Base-by-base conservation (phyloP, 2,888 invertebrate species). In the Agriopis marginaria region DNA sequence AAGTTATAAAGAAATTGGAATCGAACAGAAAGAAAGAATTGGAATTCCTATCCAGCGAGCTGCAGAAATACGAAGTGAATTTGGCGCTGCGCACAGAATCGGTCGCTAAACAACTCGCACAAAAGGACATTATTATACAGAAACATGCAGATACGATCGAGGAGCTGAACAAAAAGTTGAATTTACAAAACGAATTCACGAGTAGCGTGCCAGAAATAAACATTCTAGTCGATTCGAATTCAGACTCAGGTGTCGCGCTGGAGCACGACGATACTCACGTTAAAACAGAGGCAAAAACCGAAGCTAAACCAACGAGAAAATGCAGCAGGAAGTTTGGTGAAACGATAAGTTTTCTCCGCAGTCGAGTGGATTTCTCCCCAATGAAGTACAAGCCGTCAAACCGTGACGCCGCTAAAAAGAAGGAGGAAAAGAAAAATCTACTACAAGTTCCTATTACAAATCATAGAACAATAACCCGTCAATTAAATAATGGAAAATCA, bases 21-120 rank as follows among this genome's bases (percentile, higher is more conserved):
- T 79, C 83, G 55, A 93, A 86, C 68, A 88, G 94, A 74, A 91
- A 91, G 78, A 90, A 86, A 71, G 94, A 94, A 86, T 84, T 94
- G 71, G 93, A 92, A 80, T 94, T 90, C 75, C 81, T 94, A 73
- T 91, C 93, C 6, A 85, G 82, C 59, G 94, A 94, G 86, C 84
- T 94, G 68, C 89, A 89, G 71, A 93, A 91, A 81, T 94, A 94
- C 78, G 94, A 94, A 88, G 77, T 88, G n/a, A 91, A 88, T 77
- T 86, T 94, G 79, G 87, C 90, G 10, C 76, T 89, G 72, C 87
- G 91, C 78, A 89, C 92, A 66, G 91, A 92, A 75, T 75, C 87
- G 39, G 92, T 94, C 7, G 84, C 89, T 44, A 86, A 88, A 79
- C 92, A 93, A 82, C 83, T 94, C 50, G 85, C 88, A 17, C 86